Conservation (phyloP, 1,140 invertebrate genomes). For the Caenorhabditis latens region DNA sequence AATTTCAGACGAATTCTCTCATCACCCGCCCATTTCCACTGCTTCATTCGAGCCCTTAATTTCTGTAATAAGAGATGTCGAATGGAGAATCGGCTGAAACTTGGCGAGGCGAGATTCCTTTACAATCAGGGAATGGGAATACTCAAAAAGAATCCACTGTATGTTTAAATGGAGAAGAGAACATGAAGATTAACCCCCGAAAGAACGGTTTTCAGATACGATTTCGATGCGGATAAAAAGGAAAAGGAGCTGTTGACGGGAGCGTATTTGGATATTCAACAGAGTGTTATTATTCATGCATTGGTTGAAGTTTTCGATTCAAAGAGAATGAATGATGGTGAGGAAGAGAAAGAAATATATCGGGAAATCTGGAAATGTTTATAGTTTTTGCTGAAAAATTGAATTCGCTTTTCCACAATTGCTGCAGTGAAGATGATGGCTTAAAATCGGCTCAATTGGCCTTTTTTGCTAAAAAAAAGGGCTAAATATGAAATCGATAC, state of each 20-base stretch:
- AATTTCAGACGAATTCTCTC: slow-evolving; percentile 13
- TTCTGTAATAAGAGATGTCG: slow-evolving; percentile 13
- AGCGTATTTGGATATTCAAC: neutral
- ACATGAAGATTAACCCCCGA: neutral
- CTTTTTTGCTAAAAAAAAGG: no score
- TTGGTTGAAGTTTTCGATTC: slow-evolving; percentile 38
- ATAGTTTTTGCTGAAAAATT: neutral
- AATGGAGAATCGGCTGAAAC: neutral
- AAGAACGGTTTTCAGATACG: neutral
- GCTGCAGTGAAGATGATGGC: no score
- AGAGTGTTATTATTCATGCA: slow-evolving; percentile 12
- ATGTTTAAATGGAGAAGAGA: neutral
- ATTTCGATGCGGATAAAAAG: slow-evolving; percentile 4
- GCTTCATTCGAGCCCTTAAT: slow-evolving; percentile 1
- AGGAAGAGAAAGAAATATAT: neutral
- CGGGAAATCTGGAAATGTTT: neutral
- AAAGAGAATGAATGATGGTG: slow-evolving; percentile 47
- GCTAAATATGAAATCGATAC: no score
- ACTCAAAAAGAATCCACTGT: neutral
- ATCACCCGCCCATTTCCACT: slow-evolving; percentile 12
- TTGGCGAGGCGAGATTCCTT: no score
- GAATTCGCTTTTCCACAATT: no score
- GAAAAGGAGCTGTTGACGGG: slow-evolving; percentile 32
- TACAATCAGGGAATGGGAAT: no score
- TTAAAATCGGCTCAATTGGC: no score